A percentile compares a stretch with the other conserved stretches of the same genome.
These are phyloP conservation scores for Caenorhabditis macrosperma DNA, from an alignment of 2,888 invertebrate genomes.

Conservation along the genomic window DNA sequence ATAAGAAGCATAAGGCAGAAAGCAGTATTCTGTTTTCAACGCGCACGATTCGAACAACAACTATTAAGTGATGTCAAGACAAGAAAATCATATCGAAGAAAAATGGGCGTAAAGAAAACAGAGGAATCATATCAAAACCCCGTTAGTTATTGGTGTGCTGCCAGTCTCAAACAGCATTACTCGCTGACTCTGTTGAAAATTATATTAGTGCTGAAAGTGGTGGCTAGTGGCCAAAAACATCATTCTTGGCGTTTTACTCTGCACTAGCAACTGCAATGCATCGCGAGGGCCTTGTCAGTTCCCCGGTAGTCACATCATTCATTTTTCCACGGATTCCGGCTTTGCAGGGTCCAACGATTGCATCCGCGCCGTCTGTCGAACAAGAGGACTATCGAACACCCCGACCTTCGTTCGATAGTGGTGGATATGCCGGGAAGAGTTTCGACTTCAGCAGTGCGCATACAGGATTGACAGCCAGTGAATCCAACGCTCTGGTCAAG, in stretches of 20 bases:
- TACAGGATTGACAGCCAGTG: slow-evolving; percentile 65
- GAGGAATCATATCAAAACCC: no score
- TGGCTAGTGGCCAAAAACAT: slow-evolving; percentile 10
- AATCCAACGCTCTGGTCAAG: slow-evolving; percentile 79
- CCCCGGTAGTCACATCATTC: slow-evolving; percentile 11
- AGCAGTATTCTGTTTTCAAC: slow-evolving; percentile 15
- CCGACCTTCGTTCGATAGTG: slow-evolving; percentile 73
- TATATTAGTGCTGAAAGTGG: neutral
- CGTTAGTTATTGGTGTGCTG: neutral
- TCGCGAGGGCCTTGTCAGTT: slow-evolving; percentile 6
- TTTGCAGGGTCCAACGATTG: slow-evolving; percentile 79
- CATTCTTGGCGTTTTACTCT: neutral
- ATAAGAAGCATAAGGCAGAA: slow-evolving; percentile 21
- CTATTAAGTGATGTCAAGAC: slow-evolving; percentile 4
- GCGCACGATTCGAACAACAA: slow-evolving; percentile 14
- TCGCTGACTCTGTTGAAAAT: neutral
- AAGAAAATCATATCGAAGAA: neutral
- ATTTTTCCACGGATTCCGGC: neutral
- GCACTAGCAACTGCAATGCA: slow-evolving; percentile 1
- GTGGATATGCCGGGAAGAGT: slow-evolving; percentile 76
- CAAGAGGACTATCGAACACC: slow-evolving; percentile 80
- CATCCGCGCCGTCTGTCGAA: slow-evolving; percentile 79
- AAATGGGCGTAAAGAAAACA: no score
- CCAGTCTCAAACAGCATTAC: neutral
- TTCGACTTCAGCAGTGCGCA: slow-evolving; percentile 76